Evolutionary conservation across 2,888 invertebrate genomes (phyloP).

Genomic region (Neoascia interrupta): DNA sequence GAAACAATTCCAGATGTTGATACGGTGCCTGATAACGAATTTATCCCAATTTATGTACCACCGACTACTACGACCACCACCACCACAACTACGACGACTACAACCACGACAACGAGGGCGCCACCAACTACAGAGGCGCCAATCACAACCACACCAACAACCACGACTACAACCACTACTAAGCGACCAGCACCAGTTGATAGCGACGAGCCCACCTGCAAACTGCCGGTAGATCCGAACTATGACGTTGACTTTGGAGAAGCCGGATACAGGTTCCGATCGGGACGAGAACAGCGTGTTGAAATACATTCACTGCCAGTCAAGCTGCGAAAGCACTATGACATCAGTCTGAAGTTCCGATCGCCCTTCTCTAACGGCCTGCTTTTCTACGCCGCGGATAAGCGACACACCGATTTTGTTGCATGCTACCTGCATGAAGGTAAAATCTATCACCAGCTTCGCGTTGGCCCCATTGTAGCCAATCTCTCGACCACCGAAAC

Average conservation of each 20-base stretch:
- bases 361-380: conserved; percentile 87
- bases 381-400: conserved; percentile 89
- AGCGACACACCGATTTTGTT: conserved; percentile 85
- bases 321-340: conserved; percentile 84
- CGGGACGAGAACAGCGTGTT: conserved; percentile 84
- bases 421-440: conserved; percentile 89
- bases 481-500: conserved; percentile 81
- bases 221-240: conserved; percentile 77
- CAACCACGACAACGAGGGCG: conserved; percentile 34
- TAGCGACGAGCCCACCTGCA: conserved; percentile 76
- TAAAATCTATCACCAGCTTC: conserved; percentile 85
- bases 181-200: conserved; percentile 42
- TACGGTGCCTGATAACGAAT: conserved; percentile 26
- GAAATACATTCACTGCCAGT: conserved; percentile 85
- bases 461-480: conserved; percentile 82
- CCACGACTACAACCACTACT: conserved; percentile 68
- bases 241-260: conserved; percentile 76
- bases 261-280: conserved; percentile 78
- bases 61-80: conserved; percentile 74
- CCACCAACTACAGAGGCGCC: conserved; percentile 71
- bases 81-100: conserved; percentile 71
- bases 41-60: conserved; percentile 76
- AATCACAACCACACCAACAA: conserved; percentile 73
- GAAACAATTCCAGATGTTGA: not conserved
- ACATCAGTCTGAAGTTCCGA: conserved; percentile 89